A percentile compares a stretch with the other conserved stretches of the same genome.
Conservation (phyloP, 2,797 vertebrate species). For the Setipinna tenuifilis region DNA sequence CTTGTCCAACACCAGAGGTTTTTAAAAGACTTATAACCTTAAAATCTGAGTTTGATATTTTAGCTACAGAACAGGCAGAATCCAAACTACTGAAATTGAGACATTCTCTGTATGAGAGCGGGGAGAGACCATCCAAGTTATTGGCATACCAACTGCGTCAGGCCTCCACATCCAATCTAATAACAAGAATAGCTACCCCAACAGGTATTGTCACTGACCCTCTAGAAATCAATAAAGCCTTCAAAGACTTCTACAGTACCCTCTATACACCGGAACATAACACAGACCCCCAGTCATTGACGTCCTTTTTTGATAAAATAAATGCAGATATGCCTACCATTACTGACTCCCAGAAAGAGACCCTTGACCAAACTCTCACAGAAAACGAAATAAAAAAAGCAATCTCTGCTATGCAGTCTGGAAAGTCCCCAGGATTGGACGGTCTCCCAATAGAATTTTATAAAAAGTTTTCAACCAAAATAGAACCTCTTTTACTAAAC, state of each 20-base stretch:
- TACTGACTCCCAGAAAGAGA: neutral
- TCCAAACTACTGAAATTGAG: neutral
- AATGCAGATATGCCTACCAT: neutral
- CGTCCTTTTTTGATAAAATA: neutral
- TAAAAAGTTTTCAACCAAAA: neutral
- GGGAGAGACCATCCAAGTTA: no score
- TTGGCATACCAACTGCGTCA: no score
- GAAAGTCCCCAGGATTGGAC: neutral
- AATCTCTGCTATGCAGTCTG: neutral
- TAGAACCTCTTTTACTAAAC: neutral
- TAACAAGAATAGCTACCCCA: neutral
- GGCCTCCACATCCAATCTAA: no score
- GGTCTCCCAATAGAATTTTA: conserved; percentile 27
- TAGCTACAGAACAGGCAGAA: neutral
- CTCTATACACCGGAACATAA: neutral
- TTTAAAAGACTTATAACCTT: neutral
- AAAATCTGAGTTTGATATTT: neutral
- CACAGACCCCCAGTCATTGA: neutral
- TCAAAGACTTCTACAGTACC: neutral
- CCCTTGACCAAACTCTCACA: neutral
- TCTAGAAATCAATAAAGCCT: conserved; percentile 9
- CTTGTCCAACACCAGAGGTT: no score
- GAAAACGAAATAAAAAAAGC: neutral
- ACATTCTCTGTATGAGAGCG: no score
- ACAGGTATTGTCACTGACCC: neutral